Conservation (phyloP, 2,888 invertebrate genomes). For the Acleris holmiana region DNA sequence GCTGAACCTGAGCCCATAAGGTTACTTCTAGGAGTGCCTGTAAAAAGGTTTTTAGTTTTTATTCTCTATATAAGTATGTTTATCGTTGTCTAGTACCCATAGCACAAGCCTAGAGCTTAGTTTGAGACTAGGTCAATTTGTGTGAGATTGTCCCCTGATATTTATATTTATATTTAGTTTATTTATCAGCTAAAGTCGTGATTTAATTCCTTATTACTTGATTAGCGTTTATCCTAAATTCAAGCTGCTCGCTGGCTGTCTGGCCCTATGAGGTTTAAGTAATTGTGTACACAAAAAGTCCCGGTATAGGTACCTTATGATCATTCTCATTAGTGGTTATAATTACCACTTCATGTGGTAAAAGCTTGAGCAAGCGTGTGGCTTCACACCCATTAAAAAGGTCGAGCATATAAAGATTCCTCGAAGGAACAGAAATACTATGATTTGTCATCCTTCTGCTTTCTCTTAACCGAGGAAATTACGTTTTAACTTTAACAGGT, state of each 20-base stretch:
- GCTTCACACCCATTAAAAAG: slow-evolving; percentile 27
- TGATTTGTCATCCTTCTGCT: slow-evolving; percentile 46
- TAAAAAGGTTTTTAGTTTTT: background rate
- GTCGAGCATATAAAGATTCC: slow-evolving; percentile 6
- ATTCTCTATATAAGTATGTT: no score
- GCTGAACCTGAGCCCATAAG: background rate
- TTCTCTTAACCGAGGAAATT: slow-evolving; percentile 49
- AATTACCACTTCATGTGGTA: slow-evolving; percentile 57
- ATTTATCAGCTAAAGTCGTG: background rate
- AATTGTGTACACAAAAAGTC: slow-evolving; percentile 20
- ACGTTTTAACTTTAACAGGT: slow-evolving; percentile 45
- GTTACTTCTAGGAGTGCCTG: background rate
- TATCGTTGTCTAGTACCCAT: no score
- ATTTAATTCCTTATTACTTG: background rate
- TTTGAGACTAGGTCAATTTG: no score
- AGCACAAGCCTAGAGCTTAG: no score
- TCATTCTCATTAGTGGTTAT: slow-evolving; percentile 57
- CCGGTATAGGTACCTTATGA: slow-evolving; percentile 50
- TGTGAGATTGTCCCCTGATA: no score
- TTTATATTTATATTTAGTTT: no score
- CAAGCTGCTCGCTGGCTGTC: background rate
- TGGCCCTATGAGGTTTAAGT: background rate
- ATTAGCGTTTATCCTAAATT: background rate
- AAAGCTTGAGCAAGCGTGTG: slow-evolving; percentile 38
- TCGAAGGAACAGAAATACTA: background rate